Evolutionary conservation across 2,888 invertebrate genomes (phyloP), one percentile per base, ranked within the genome.

Genomic region (Ceratothoa steindachneri): DNA sequence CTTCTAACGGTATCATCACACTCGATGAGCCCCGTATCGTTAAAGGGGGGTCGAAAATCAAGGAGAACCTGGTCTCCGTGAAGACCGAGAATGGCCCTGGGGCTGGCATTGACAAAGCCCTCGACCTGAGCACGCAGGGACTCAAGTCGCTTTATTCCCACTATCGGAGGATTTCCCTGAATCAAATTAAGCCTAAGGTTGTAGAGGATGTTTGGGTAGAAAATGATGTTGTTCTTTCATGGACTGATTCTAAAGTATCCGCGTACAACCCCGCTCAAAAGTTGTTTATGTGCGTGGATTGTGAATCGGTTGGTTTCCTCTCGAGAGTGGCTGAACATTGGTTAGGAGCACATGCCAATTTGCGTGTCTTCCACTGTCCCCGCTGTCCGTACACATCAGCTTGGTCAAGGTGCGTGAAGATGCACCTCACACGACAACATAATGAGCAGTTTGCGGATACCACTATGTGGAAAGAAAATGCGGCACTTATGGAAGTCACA

Each of bases 201-300:
- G 79, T 79, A 22, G 79, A 79, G 30, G 79, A 79, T 65, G 68
- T 79, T 30, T 79, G 79, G 79, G 88, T 90, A 80, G 87, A 89
- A 68, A 90, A 89, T 81, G 90, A 90, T 81, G 90, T 91, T 83
- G 87, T 87, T 77, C 86, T 91, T 75, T 88, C 88, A 78, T 91
- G 91, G 90, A 90, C 91, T 77, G 89, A 90, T 82, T 92, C 92
- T 53, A 91, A 91, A 85, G 88, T 93, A 77, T 92, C 92, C 71
- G 89, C 90, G 81, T 93, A 91, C 85, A 91, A 91, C 85, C 89
- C 90, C 1, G 88, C 89, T 73, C 90, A 91, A 84, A 89, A 91
- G 75, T 86, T 91, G 71, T 91, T 91, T 85, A 88, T 90, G 82
- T 91, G 91, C 84, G 87, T 89, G 67, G 90, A 91, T 83, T 91